Percentiles rank a stretch among this genome's conserved stretches.
phyloP scores from a whole-genome alignment of 2,888 invertebrate genomes.

The Cyclophora punctaria region DNA sequence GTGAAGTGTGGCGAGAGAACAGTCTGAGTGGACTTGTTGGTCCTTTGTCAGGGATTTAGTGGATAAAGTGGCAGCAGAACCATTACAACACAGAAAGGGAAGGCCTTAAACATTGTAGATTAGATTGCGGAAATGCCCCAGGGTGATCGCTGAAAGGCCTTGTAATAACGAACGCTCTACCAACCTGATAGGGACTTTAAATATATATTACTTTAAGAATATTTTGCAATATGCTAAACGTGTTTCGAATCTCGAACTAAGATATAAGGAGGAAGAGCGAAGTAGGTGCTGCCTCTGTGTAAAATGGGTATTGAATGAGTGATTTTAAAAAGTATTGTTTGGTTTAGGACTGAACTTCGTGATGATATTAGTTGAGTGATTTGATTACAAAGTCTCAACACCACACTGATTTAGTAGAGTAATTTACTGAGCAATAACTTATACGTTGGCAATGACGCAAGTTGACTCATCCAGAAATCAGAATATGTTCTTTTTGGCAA shows the following conservation, averaged over 20 bases:
- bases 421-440: constrained; percentile 17
- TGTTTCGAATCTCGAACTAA: too few relatives aligned
- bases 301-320: too few relatives aligned
- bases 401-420: constrained; percentile 14
- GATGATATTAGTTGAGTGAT: too few relatives aligned
- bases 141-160: constrained; percentile 7
- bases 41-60: constrained; percentile 12
- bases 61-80: constrained; percentile 11
- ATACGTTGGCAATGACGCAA: constrained; percentile 29
- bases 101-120: constrained; percentile 8
- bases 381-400: constrained; percentile 6
- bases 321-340: too few relatives aligned
- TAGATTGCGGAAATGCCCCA: constrained; percentile 11
- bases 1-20: too few relatives aligned
- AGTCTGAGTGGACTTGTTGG: constrained; percentile 4
- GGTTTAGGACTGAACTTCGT: too few relatives aligned
- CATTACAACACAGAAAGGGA: constrained; percentile 14
- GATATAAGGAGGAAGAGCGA: too few relatives aligned
- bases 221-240: too few relatives aligned
- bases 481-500: constrained; percentile 25
- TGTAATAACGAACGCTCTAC: background rate
- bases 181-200: background rate
- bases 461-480: constrained; percentile 15
- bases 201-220: too few relatives aligned
- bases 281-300: too few relatives aligned